Conservation (phyloP, 2,888 invertebrate species). For the Megalurothrips usitatus region DNA sequence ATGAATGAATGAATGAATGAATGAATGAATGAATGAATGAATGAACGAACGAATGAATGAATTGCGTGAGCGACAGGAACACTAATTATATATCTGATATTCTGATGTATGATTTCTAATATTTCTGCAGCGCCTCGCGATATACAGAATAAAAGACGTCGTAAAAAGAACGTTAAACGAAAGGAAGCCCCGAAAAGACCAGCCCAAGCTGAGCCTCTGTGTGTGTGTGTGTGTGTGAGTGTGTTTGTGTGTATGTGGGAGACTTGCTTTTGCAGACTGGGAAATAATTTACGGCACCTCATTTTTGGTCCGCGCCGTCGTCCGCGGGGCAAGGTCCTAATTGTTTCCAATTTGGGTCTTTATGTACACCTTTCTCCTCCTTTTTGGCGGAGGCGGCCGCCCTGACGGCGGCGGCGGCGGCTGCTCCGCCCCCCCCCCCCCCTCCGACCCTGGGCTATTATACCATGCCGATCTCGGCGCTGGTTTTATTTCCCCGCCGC, state of each 20-base stretch:
- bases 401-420: background rate
- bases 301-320: background rate
- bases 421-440: background rate
- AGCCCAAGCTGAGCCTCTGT: background rate
- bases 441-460: background rate
- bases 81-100: constrained; percentile 7
- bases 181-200: background rate
- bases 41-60: background rate
- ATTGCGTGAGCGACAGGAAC: background rate
- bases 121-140: background rate
- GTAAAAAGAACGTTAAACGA: background rate
- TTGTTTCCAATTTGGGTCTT: constrained; percentile 12
- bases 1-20: background rate
- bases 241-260: no score
- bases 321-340: background rate
- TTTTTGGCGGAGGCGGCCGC: background rate
- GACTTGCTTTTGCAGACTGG: background rate
- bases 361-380: background rate
- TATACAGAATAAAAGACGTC: background rate
- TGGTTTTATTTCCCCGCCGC: no score
- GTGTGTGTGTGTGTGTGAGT: background rate
- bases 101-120: background rate
- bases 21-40: background rate
- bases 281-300: background rate
- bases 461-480: no score